Evolutionary conservation across 1,140 invertebrate genomes (phyloP), one percentile per base, ranked within the genome.

Genomic region (Rhopalosiphum maidis): DNA sequence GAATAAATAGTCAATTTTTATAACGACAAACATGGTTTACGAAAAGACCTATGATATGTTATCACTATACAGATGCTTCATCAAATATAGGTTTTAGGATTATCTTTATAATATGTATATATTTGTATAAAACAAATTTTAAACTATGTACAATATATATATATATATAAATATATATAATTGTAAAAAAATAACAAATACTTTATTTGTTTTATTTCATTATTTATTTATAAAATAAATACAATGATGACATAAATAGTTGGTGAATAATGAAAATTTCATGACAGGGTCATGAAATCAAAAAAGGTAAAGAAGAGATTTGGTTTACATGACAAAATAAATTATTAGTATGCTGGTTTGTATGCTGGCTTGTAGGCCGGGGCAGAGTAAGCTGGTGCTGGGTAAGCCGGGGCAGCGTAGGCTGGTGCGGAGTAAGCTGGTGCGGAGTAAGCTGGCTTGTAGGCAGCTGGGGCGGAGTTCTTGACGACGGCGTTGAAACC

Each of bases 371-470:
- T 60, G 55, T 90, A 68, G 35, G 94, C 37, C 51, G 94, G 94
- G 9, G 55, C 92, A 0, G 94, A 43, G 93, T 94, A 94, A n/a
- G 91, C 25, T 51, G 94, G 93, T 5, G 88, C 88, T 0, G 93
- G 48, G 82, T 91, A 85, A 37, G 82, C 77, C 77, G 94, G 93
- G 35, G 93, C 90, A 30, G 82, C 77, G 90, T 89, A 86, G 7
- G 89, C 88, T 43, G 93, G 91, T 87, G 94, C 68, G 48, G 83
- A 22, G 90, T 89, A 86, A 2, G 89, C 88, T 43, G 93, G 91
- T 87, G 94, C 68, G 48, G 83, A 22, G 94, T 94, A 89, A 43
- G 96, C 5, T 95, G 96, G 18, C 95, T 96, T 94, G 94, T 93
- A 55, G 37, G 87, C 46, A 46, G 46, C 25, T 22, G 93, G 83